Evolutionary conservation across 2,797 vertebrate genomes (phyloP), one percentile per base, ranked within the genome.

Genomic region (Argya squamiceps): DNA sequence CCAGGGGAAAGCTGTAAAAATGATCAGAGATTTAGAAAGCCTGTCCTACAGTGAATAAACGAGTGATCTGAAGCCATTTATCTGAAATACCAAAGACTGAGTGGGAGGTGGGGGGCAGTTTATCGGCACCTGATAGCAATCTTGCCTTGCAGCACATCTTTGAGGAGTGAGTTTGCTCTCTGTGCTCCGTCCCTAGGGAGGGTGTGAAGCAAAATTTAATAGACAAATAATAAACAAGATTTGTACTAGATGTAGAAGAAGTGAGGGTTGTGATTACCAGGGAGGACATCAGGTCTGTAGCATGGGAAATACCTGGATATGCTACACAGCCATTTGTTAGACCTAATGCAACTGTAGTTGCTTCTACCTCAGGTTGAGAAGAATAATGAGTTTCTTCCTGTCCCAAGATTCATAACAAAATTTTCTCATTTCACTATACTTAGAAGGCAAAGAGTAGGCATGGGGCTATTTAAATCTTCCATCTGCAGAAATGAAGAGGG

Each of bases 11-110:
- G 68, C 71, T 75, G 39, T 83, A 81, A 68, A 91, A 88, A 77
- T 58, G 11, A 89, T 92, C 60, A 93, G 64, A 94, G 44, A 22
- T 89, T 91, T 91, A 77, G 68, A 77, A 92, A 96, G 37, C 78
- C 60, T 36, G 2, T 87, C 29, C 59, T 80, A 16, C 47, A 84
- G 67, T 74, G 41, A 89, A 91, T 39, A 68, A 85, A 63, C 59
- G n/a, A 77, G 41, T 46, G 63, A 94, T 92, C 50, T 91, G 60
- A 93, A 90, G 44, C 60, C 18, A 50, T 90, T 80, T 90, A 83
- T 88, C 56, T 83, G 59, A 94, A 93, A 70, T 50, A 88, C 56
- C 27, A 50, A 77, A 83, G 71, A 52, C 44, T 63, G 49, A 70
- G 64, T 74, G 36, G 23, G 26, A 15, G 9, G 11, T 32, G 12